Evolutionary conservation across 2,888 invertebrate species (phyloP).

Genomic region (Euclidia mi): DNA sequence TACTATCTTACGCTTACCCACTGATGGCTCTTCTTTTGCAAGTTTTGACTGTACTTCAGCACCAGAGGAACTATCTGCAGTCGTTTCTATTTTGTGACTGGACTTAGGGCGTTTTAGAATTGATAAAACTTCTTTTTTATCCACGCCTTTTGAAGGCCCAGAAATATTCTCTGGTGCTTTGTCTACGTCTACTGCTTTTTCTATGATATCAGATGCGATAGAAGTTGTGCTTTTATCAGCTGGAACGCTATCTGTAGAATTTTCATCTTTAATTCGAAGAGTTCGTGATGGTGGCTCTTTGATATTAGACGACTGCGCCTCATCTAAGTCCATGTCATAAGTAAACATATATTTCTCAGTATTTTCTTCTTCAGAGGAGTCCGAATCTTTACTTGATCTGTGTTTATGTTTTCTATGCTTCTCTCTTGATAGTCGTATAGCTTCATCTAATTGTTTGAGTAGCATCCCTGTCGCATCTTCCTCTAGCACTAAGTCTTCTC

Average conservation of each 20-base stretch:
- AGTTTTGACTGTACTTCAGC: too few relatives aligned
- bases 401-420: constrained; percentile 18
- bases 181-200: too few relatives aligned
- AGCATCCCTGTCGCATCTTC: constrained; percentile 53
- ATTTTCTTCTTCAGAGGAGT: constrained; percentile 24
- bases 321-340: constrained; percentile 39
- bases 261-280: constrained; percentile 35
- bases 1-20: too few relatives aligned
- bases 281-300: constrained; percentile 17
- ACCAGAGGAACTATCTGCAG: too few relatives aligned
- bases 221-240: too few relatives aligned
- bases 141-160: too few relatives aligned
- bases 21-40: too few relatives aligned
- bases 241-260: not conserved
- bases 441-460: constrained; percentile 46
- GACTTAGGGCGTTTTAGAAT: too few relatives aligned
- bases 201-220: too few relatives aligned
- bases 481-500: constrained; percentile 49
- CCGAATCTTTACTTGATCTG: constrained; percentile 14
- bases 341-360: constrained; percentile 41
- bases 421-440: constrained; percentile 29
- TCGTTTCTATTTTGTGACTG: not conserved
- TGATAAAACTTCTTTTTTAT: too few relatives aligned
- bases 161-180: too few relatives aligned
- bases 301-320: constrained; percentile 9